Conservation (phyloP, 2,113 vertebrate genomes). For the Platichthys stellatus region DNA sequence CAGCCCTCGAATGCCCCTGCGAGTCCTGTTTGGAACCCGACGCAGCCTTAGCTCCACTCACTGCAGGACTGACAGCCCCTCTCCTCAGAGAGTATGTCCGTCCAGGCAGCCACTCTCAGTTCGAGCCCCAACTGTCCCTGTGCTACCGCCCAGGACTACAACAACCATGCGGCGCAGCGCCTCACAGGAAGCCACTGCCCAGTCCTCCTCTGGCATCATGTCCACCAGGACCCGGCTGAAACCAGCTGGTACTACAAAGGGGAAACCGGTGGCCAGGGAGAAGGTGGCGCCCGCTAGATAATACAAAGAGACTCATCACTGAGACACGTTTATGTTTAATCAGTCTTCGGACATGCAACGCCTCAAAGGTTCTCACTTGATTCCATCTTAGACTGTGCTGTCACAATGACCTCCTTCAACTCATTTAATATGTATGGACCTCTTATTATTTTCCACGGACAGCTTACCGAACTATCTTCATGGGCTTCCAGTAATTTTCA, state of each 20-base stretch:
- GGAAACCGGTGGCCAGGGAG: constrained; percentile 82
- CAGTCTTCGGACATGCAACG: constrained; percentile 60
- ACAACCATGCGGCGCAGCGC: constrained; percentile 75
- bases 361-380: constrained; percentile 67
- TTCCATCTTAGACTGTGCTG: constrained; percentile 53
- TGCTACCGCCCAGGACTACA: constrained; percentile 73
- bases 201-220: constrained; percentile 68
- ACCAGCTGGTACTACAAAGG: constrained; percentile 84
- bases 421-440: constrained; percentile 43
- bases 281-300: constrained; percentile 88
- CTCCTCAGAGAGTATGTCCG: constrained; percentile 85
- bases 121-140: constrained; percentile 72
- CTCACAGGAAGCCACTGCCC: constrained; percentile 78
- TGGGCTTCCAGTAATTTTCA: constrained; percentile 75
- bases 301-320: constrained; percentile 77
- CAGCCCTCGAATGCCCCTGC: constrained; percentile 80
- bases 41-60: constrained; percentile 87
- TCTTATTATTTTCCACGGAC: constrained; percentile 47
- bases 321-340: constrained; percentile 57
- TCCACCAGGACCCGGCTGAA: constrained; percentile 83
- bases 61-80: constrained; percentile 88
- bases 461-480: constrained; percentile 53
- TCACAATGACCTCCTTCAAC: constrained; percentile 43
- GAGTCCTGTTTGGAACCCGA: constrained; percentile 76
- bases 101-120: constrained; percentile 78